Base-by-base conservation (phyloP, 2,888 invertebrate genomes). In the Pemphredon lugubris region DNA sequence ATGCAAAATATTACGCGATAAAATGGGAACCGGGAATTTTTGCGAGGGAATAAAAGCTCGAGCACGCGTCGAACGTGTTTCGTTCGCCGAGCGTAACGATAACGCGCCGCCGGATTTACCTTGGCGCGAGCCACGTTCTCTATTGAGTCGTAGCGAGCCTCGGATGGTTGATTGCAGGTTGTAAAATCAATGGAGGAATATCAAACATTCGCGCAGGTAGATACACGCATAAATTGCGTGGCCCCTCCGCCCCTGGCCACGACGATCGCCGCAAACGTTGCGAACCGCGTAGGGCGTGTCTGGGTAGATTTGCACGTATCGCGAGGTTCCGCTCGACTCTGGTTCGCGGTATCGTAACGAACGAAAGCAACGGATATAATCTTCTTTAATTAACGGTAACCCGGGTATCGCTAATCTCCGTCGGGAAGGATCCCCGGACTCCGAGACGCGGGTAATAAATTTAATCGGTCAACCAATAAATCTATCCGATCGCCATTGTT, bases 341-440 rank as follows among this genome's bases (percentile, higher is more conserved):
- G 14, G 13, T 50, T 37, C n/a, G 21, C 21, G 30, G 20, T 48
- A 59, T 73, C 64, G 54, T 50, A 59, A 69, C 64, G 50, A 64
- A 64, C 70, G 51, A 55, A 70, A 42, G 59, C 64, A n/a, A 47
- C 53, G 70, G 73, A 73, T 73, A 65, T 73, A 73, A 70, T 70
- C 73, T 60, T 60, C 73, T 70, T 73, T 73, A 73, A 73, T 73
- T 70, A 73, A 73, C 70, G 73, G 40, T 55, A 60, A n/a, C 59
- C 69, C 48, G 21, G 63, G 58, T 58, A 68, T 53, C 71, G 69
- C 69, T 64, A 55, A 57, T 60, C 64, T 55, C 51, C 59, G 55
- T 65, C 58, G 73, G n/a, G 47, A 63, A 65, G 59, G 55, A 70
- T 70, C 51, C 51, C 40, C 11, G 21, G 51, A 42, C 20, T 47